These are phyloP conservation scores for Glossosoma conforme DNA, from an alignment of 1,140 invertebrate species.

Conservation along the genomic window DNA sequence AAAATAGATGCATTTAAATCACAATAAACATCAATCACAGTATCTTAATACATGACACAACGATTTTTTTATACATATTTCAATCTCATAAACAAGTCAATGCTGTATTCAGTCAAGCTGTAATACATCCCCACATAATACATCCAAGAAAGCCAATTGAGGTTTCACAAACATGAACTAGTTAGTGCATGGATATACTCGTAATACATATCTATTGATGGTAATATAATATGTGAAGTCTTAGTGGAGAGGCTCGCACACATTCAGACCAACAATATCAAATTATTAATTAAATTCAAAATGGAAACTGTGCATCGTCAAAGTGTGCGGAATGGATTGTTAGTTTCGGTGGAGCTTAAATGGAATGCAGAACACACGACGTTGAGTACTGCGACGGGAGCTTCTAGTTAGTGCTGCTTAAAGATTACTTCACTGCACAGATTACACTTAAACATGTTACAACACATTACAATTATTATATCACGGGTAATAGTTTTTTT, in stretches of 20 bases:
- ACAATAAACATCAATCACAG: too few species aligned
- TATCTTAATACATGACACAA: too few species aligned
- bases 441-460: not conserved
- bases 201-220: too few species aligned
- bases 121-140: not conserved
- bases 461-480: not conserved
- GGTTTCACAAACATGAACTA: not conserved
- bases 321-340: slow-evolving; percentile 21
- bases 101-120: not conserved
- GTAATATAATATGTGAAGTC: too few species aligned
- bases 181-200: not conserved
- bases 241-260: slow-evolving; percentile 2
- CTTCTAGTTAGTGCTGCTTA: too few species aligned
- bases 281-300: slow-evolving; percentile 29
- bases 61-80: too few species aligned
- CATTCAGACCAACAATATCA: slow-evolving; percentile 12
- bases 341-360: slow-evolving; percentile 17
- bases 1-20: too few species aligned
- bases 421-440: slow-evolving; percentile 1
- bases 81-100: not conserved
- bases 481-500: not conserved
- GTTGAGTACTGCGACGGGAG: too few species aligned
- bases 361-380: slow-evolving; percentile 1
- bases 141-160: slow-evolving; percentile 5
- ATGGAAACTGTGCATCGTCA: slow-evolving; percentile 4